A percentile compares a stretch with the other conserved stretches of the same genome.
Evolutionary conservation across 2,113 vertebrate species (phyloP).

Genomic region (Rhombomys opimus): DNA sequence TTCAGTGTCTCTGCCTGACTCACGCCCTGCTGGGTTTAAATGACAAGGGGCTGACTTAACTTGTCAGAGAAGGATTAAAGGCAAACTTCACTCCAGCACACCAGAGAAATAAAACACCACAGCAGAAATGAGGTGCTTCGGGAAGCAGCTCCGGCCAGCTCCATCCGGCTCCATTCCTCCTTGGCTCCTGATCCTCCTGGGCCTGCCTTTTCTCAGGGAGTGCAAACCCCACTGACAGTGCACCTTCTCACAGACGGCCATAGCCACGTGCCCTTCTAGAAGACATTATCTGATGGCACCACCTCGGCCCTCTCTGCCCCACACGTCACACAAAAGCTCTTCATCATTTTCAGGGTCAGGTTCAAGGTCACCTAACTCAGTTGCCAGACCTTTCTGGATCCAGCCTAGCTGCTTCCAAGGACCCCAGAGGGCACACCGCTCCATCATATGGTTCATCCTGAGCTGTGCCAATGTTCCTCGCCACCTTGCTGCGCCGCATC

Average conservation of each 20-base stretch:
- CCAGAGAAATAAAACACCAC: conserved; percentile 13
- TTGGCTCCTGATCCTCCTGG: neutral
- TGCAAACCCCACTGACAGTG: accelerated
- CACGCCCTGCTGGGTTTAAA: conserved; percentile 66
- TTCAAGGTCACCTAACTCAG: conserved; percentile 6
- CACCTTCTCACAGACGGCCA: neutral
- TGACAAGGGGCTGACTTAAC: conserved; percentile 77
- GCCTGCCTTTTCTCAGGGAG: accelerated
- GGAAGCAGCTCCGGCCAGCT: neutral
- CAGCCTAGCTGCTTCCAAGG: neutral
- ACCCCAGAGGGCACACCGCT: neutral
- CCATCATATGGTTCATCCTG: accelerated
- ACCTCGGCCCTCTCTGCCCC: accelerated
- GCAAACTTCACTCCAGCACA: conserved; percentile 53
- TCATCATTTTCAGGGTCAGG: neutral
- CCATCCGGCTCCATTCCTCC: neutral
- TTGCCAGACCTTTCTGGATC: neutral
- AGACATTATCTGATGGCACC: accelerated
- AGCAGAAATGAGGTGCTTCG: conserved; percentile 10
- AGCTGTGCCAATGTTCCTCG: accelerated
- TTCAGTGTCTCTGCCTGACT: conserved; percentile 47
- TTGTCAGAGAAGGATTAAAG: conserved; percentile 71
- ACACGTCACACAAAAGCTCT: neutral
- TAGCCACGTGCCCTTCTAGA: neutral
- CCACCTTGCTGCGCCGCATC: accelerated